Evolutionary conservation across 2,113 vertebrate genomes (phyloP).

Genomic region (Phasianus colchicus): DNA sequence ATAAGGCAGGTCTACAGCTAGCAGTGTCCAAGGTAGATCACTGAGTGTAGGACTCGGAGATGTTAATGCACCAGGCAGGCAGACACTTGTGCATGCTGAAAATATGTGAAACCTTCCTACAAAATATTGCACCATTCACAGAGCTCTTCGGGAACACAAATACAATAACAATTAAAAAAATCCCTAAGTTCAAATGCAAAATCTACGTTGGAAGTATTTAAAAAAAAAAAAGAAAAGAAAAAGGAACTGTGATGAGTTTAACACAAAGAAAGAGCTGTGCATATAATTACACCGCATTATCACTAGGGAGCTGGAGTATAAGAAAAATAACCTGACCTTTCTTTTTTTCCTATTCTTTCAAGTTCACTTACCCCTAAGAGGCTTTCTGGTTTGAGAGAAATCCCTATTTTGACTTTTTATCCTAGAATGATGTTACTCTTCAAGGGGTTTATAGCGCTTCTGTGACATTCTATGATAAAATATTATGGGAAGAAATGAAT

Average conservation of each 20-base stretch:
- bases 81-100: not conserved
- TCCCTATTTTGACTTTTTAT: not conserved
- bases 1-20: not conserved
- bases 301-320: not conserved
- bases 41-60: accelerated
- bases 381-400: not conserved
- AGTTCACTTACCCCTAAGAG: not conserved
- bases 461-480: not conserved
- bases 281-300: not conserved
- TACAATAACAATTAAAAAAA: not conserved
- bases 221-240: not conserved
- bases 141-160: not conserved
- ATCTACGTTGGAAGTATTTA: not conserved
- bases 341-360: not conserved
- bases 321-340: not conserved
- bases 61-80: accelerated
- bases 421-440: not conserved
- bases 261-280: not conserved
- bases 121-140: not conserved
- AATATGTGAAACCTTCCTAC: not conserved
- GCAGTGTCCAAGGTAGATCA: too few species aligned
- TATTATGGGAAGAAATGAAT: not conserved
- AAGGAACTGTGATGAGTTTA: not conserved
- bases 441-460: not conserved
- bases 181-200: not conserved